Percentiles rank a stretch among this genome's conserved stretches.
phyloP scores from a whole-genome alignment of 2,113 vertebrate species.

The Thunnus maccoyii region DNA sequence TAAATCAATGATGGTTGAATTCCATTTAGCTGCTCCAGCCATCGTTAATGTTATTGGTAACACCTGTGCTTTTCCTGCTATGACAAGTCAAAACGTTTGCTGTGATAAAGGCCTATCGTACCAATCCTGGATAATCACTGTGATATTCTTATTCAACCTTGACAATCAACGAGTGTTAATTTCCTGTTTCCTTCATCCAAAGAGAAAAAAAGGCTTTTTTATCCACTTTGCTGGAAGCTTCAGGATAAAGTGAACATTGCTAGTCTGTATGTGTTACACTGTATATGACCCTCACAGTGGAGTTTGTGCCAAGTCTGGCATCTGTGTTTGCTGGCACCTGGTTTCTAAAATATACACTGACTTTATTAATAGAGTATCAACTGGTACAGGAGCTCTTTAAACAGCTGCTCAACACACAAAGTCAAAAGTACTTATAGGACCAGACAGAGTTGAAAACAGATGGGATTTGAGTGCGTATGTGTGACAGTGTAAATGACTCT shows the following conservation, averaged over 20 bases:
- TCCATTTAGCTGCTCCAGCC: too few relatives aligned
- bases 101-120: too few relatives aligned
- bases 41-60: too few relatives aligned
- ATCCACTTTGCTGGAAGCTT: neutral
- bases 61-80: too few relatives aligned
- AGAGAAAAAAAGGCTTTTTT: neutral
- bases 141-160: neutral
- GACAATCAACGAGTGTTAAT: neutral
- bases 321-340: conserved; percentile 15
- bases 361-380: conserved; percentile 2
- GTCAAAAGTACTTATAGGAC: neutral
- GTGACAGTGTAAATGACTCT: neutral
- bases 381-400: neutral
- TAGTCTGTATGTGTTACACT: conserved; percentile 2
- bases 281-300: neutral
- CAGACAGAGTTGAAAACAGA: conserved; percentile 8
- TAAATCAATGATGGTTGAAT: neutral
- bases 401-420: conserved; percentile 3
- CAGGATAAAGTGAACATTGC: neutral
- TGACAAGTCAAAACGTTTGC: too few relatives aligned
- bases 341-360: conserved; percentile 32
- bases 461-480: neutral
- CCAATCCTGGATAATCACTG: too few relatives aligned
- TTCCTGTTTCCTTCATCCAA: neutral
- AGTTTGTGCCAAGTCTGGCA: conserved; percentile 21